These are phyloP conservation scores for Scaptomyza pallida DNA, from an alignment of 1,140 invertebrate species.

Conservation along the genomic window DNA sequence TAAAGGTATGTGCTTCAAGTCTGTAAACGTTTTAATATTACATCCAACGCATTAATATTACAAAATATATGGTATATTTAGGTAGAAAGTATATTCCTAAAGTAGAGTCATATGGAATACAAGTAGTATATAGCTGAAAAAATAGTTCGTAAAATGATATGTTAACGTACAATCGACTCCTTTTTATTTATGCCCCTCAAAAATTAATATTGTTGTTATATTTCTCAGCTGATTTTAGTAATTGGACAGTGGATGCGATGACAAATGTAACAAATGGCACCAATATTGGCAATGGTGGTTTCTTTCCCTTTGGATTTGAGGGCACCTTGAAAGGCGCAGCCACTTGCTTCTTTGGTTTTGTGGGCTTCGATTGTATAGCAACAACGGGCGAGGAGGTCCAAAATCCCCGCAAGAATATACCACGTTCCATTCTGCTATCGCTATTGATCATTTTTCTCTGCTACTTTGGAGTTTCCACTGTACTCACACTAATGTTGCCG, in stretches of 20 bases:
- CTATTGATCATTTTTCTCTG: slow-evolving; percentile 92
- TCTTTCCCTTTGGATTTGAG: slow-evolving; percentile 88
- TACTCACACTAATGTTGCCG: slow-evolving; percentile 93
- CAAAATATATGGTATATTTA: too few relatives aligned
- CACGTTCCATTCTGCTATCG: slow-evolving; percentile 92
- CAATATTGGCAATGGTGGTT: slow-evolving; percentile 86
- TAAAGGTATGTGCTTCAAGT: slow-evolving; percentile 86
- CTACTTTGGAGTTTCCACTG: slow-evolving; percentile 93
- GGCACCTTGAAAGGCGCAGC: slow-evolving; percentile 91
- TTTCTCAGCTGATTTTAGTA: slow-evolving; percentile 57
- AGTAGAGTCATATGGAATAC: too few relatives aligned
- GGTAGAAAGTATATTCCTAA: too few relatives aligned
- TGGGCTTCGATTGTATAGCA: slow-evolving; percentile 96
- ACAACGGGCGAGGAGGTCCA: slow-evolving; percentile 89
- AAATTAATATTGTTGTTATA: neutral
- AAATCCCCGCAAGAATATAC: slow-evolving; percentile 94
- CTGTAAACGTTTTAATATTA: too few relatives aligned
- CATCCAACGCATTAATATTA: neutral
- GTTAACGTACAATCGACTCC: too few relatives aligned
- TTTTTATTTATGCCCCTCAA: too few relatives aligned
- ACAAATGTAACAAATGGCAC: slow-evolving; percentile 24
- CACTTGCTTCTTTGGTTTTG: slow-evolving; percentile 98
- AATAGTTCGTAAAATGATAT: too few relatives aligned
- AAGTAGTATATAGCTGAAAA: neutral
- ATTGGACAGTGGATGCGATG: slow-evolving; percentile 53